Base-by-base conservation (phyloP, 2,888 invertebrate species). In the Venusia cambrica region DNA sequence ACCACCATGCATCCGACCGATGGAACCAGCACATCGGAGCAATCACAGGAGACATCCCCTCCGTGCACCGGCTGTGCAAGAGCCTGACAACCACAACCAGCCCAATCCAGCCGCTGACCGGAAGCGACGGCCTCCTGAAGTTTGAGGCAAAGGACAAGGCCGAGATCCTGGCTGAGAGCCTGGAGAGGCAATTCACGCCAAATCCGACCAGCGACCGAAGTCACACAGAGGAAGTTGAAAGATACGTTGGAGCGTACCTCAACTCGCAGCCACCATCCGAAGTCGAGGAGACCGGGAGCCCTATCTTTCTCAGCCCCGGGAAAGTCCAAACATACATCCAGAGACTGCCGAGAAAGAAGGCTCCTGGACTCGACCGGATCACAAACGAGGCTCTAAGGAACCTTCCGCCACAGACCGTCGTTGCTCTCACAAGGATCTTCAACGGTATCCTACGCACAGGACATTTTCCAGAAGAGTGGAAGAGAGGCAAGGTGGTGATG, bases 381-480 rank as follows among this genome's bases (percentile, higher is more conserved):
- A 11, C 54, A 1, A 48, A 42, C 6, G 20, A 11, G 2, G 41
- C 39, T 1, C 46, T 52, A 0, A 24, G 28, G 1, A 37, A 38
- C 4, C 40, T 53, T 0, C 47, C 52, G 1, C 31, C 12, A 1
- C 35, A 37, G 3, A 5, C 39, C 0, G 9, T 46, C 1, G 48
- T 31, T 1, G 33, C 42, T 2, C 1, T 48, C 1, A 32, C 50
- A 2, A 19, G 40, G 1, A 31, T 54, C 0, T 51, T 30, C 26
- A 54, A 48, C 19, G 46, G 46, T 4, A 40, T 46, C 3, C 11
- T 56, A 9, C 34, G 53, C n/a, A 36, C 40, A 2, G 47, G 48
- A 1, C 49, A 53, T 35, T 49, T 41, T 18, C 52, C 54, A 0
- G 22, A 4, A 1, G 1, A 3, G 3, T 40, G 39, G 35, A 40